Conservation (phyloP, 92 coral and sea anemone species). For the Phenganax marumi region DNA sequence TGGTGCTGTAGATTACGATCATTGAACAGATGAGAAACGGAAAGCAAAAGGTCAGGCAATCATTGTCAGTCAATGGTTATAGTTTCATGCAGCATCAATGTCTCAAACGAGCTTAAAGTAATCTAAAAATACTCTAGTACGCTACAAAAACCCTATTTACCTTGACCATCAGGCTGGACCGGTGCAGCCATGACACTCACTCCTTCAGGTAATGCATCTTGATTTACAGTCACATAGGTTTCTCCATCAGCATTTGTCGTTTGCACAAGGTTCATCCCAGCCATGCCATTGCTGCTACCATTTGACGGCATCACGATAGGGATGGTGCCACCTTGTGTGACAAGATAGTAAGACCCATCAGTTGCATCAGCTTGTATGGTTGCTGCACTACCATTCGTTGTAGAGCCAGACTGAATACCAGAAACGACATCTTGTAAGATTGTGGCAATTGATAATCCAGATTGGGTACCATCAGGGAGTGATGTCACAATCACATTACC, state of each 20-base stretch:
- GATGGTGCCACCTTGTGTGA: constrained; percentile 86
- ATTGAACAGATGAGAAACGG: no score
- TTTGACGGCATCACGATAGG: constrained; percentile 85
- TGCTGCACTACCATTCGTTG: constrained; percentile 81
- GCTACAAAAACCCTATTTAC: neutral
- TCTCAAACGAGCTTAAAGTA: no score
- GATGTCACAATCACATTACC: constrained; percentile 54
- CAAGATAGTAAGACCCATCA: constrained; percentile 94
- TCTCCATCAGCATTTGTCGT: constrained; percentile 39
- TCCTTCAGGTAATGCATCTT: constrained; percentile 39
- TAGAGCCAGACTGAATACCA: constrained; percentile 69
- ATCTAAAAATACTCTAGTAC: no score
- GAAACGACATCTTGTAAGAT: constrained; percentile 99
- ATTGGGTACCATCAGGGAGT: constrained; percentile 68
- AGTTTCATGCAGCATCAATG: no score
- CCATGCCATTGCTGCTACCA: constrained; percentile 11
- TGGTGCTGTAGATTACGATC: no score
- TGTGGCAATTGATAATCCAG: constrained; percentile 75
- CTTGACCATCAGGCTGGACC: constrained; percentile 28
- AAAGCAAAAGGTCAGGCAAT: no score
- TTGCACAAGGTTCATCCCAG: constrained; percentile 40
- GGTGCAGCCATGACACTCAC: constrained; percentile 27
- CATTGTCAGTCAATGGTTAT: no score
- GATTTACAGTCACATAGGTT: constrained; percentile 48
- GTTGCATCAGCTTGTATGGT: constrained; percentile 92